phyloP scores from a whole-genome alignment of 2,113 vertebrate genomes.

The Onychostoma macrolepis region DNA sequence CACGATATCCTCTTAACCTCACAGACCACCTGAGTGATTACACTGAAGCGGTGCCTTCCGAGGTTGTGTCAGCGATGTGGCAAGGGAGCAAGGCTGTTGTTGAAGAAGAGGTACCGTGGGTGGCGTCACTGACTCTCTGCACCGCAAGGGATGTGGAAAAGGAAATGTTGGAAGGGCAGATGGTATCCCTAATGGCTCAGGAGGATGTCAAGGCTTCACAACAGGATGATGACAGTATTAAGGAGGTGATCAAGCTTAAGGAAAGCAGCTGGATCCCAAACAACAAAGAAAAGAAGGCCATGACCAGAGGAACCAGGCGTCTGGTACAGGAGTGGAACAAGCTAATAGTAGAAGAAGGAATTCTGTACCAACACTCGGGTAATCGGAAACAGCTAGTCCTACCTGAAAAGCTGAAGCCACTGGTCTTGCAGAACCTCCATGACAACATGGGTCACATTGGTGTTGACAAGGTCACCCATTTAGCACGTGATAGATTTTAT shows the following conservation, averaged over 20 bases:
- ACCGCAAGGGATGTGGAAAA: background rate
- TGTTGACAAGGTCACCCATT: background rate
- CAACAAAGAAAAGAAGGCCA: fast-evolving
- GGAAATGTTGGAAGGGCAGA: background rate
- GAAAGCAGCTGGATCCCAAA: background rate
- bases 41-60: background rate
- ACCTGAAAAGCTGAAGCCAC: background rate
- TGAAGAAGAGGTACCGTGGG: background rate
- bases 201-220: background rate
- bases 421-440: background rate
- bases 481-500: conserved; percentile 32
- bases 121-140: background rate
- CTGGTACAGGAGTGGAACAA: conserved; percentile 13
- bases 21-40: background rate
- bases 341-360: background rate
- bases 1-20: background rate
- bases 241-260: background rate
- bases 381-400: background rate
- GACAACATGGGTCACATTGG: conserved; percentile 29
- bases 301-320: background rate
- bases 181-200: background rate
- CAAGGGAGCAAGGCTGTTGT: background rate
- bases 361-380: background rate
- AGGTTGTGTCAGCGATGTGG: background rate
- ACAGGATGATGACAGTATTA: background rate